Evolutionary conservation across 1,140 invertebrate genomes (phyloP), one percentile per base, ranked within the genome.

Genomic region (Ips typographus): DNA sequence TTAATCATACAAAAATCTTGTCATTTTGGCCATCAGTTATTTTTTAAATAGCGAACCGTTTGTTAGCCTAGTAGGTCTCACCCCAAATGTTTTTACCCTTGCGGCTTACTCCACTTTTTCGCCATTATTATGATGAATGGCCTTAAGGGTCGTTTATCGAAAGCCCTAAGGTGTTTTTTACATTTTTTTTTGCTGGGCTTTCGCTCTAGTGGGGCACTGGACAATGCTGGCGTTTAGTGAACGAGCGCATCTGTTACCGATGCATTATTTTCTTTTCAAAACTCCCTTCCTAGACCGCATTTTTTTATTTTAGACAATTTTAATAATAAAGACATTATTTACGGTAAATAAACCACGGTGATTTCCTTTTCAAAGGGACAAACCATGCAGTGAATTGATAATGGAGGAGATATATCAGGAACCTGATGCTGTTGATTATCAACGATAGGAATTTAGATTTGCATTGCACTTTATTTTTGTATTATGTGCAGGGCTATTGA

Each of bases 91-190:
- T 22, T 39, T 56, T 68, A 68, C 65, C 65, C 65, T 68, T 43
- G 39, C 52, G 56, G 56, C 44, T 52, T 60, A 60, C 57, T 68
- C 56, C 49, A 68, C 58, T 68, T 68, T 66, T 68, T 68, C 53
- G 57, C 44, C 56, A 60, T 60, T 60, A 68, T 49, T 56, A 49
- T 58, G 65, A 66, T 60, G 56, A 68, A 68, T 60, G 39, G 58
- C 57, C 44, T 55, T 49, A 55, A 52, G 56, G 65, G 58, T 53
- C 39, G 39, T 40, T 39, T 55, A 68, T 52, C 53, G 58, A 68
- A 68, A 68, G 52, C 56, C 41, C 65, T 52, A 60, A 60, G 57
- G 43, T 59, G 52, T 59, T 60, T 68, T 68, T 68, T 68, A 58
- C 60, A 36, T 60, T 59, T 68, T 67, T 66, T 53, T 55, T 55